phyloP scores from a whole-genome alignment of 1,140 invertebrate genomes.

The Sweltsa coloradensis region DNA sequence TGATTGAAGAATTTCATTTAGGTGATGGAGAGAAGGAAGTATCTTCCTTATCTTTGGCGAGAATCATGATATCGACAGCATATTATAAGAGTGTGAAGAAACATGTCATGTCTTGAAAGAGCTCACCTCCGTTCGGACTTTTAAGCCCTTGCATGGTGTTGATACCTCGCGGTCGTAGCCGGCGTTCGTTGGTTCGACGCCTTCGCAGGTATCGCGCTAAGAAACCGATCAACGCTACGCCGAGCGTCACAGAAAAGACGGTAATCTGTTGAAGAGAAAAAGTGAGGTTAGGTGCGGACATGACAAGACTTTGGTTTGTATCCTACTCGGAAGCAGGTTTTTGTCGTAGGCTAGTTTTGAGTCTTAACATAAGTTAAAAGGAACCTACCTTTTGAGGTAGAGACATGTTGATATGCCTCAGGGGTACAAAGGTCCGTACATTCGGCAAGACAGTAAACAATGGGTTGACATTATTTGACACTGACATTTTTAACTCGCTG shows the following conservation, averaged over 20 bases:
- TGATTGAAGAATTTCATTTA: no score
- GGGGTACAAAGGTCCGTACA: conserved; percentile 2
- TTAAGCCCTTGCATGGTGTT: not conserved
- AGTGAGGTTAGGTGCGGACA: no score
- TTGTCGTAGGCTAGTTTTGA: no score
- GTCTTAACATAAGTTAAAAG: no score
- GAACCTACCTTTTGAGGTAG: conserved; percentile 11
- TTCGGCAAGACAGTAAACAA: not conserved
- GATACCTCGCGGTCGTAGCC: not conserved
- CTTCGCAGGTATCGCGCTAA: conserved; percentile 10
- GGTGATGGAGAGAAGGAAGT: no score
- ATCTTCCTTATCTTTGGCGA: no score
- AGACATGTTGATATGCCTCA: conserved; percentile 3
- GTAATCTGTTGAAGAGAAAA: conserved; percentile 6
- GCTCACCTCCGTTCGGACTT: conserved; percentile 8
- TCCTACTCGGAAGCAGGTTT: no score
- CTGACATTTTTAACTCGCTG: no score
- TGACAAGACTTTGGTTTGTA: no score
- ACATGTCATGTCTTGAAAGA: no score
- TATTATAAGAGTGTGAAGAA: no score
- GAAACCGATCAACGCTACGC: conserved; percentile 8
- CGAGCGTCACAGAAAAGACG: conserved; percentile 10
- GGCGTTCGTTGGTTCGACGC: conserved; percentile 1
- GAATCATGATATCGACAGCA: no score
- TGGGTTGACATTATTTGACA: conserved; percentile 6